A percentile compares a stretch with the other conserved stretches of the same genome.
Evolutionary conservation across 2,888 invertebrate species (phyloP).

Genomic region (Callinectes sapidus): DNA sequence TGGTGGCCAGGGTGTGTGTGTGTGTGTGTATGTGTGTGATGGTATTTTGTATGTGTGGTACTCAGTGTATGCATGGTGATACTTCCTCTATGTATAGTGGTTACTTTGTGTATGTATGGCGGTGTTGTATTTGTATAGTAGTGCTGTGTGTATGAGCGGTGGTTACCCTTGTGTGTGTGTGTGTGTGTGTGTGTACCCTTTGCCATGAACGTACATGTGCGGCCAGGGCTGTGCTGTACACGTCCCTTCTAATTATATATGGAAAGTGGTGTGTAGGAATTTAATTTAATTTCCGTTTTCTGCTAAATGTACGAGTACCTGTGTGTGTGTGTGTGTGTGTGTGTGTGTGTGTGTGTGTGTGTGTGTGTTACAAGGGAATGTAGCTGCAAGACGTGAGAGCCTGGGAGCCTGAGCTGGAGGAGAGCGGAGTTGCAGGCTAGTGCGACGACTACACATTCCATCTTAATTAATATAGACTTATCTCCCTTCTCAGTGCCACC

Average conservation of each 20-base stretch:
- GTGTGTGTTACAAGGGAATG: background rate
- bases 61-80: background rate
- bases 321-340: background rate
- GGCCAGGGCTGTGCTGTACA: background rate
- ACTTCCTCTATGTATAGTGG: too few relatives aligned
- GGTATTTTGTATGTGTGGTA: constrained; percentile 20
- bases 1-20: background rate
- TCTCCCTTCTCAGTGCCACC: constrained; percentile 1
- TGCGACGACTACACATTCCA: constrained; percentile 24
- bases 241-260: background rate
- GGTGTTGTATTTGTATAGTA: too few relatives aligned
- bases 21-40: background rate
- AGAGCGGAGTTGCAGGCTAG: background rate
- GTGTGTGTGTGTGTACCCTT: background rate
- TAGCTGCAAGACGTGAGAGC: background rate
- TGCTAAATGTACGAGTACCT: background rate
- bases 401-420: background rate
- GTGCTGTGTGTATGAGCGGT: background rate
- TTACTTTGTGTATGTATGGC: too few relatives aligned
- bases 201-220: too few relatives aligned
- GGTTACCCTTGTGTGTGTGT: background rate
- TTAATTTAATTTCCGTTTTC: background rate
- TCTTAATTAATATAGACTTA: constrained; percentile 3
- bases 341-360: background rate
- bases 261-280: background rate